Percentiles rank a stretch among this genome's conserved stretches.
phyloP scores from a whole-genome alignment of 2,888 invertebrate species.

The Eupithecia inturbata region DNA sequence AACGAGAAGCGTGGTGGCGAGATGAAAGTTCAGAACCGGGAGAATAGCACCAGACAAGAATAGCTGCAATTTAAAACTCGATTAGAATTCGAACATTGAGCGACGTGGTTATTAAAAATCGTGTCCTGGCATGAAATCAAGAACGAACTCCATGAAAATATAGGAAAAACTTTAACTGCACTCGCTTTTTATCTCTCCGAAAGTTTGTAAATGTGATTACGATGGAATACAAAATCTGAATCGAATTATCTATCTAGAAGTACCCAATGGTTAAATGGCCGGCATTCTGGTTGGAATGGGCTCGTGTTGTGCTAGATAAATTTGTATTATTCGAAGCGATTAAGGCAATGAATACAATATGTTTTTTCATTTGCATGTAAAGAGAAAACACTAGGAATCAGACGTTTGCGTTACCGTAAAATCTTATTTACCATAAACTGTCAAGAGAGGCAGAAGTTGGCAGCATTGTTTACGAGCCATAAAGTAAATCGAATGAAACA shows the following conservation, averaged over 20 bases:
- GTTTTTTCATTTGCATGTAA: conserved; percentile 69
- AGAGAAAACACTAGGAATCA: conserved; percentile 67
- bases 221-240: conserved; percentile 25
- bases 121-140: conserved; percentile 56
- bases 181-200: conserved; percentile 40
- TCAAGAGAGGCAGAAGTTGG: conserved; percentile 73
- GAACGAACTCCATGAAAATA: conserved; percentile 54
- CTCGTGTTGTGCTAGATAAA: conserved; percentile 49
- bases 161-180: conserved; percentile 54
- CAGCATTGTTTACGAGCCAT: conserved; percentile 78
- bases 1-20: conserved; percentile 78
- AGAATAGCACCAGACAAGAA: conserved; percentile 77
- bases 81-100: conserved; percentile 81
- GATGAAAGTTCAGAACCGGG: conserved; percentile 74
- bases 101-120: conserved; percentile 76
- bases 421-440: conserved; percentile 79
- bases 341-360: conserved; percentile 56
- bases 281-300: conserved; percentile 44
- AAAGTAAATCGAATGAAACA: conserved; percentile 79
- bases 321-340: conserved; percentile 57
- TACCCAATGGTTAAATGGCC: conserved; percentile 40
- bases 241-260: conserved; percentile 21
- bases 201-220: conserved; percentile 52
- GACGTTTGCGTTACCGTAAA: conserved; percentile 70
- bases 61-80: conserved; percentile 84